Conservation (phyloP, 2,888 invertebrate species). For the Apamea crenata region DNA sequence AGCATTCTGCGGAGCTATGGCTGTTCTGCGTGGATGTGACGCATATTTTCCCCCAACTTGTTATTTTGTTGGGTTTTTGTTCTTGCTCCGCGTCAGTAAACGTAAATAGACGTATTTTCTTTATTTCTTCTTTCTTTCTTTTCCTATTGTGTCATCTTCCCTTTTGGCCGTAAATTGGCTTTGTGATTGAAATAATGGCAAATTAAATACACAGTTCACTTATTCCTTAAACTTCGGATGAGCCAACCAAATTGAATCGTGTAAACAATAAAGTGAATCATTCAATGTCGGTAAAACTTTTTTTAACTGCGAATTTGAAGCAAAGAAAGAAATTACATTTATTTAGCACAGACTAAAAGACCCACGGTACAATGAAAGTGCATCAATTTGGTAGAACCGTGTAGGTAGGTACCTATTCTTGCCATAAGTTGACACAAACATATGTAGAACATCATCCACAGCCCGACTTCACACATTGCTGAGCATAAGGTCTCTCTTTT, state of each 20-base stretch:
- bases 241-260: conserved; percentile 1
- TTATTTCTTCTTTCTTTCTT: neutral
- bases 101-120: neutral
- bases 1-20: neutral
- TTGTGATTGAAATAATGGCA: neutral
- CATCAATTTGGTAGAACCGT: neutral
- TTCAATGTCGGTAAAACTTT: neutral
- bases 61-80: neutral
- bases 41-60: neutral
- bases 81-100: neutral
- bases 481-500: too few relatives aligned
- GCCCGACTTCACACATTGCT: too few relatives aligned
- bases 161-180: neutral
- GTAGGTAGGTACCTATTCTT: neutral
- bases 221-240: neutral
- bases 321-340: neutral
- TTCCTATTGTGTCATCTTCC: neutral
- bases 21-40: neutral
- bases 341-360: neutral
- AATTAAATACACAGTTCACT: neutral
- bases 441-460: too few relatives aligned
- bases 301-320: neutral
- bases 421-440: neutral
- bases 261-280: conserved; percentile 3
- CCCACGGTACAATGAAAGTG: neutral